Conservation (phyloP, 2,113 vertebrate species). For the Anarrhichthys ocellatus region DNA sequence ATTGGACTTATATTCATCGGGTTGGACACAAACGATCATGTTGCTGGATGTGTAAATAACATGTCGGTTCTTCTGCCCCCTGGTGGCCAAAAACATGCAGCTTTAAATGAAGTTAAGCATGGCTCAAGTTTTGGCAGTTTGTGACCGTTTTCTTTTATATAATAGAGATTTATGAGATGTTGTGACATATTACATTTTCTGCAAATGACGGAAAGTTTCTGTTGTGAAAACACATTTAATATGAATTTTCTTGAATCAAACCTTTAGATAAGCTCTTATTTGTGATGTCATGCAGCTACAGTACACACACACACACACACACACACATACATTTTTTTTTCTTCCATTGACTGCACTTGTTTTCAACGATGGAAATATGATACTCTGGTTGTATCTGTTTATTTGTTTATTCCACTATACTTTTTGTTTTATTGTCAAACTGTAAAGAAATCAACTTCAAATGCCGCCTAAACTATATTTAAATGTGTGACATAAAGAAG, state of each 20-base stretch:
- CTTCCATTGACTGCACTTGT: conserved; percentile 40
- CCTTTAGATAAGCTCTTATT: conserved; percentile 9
- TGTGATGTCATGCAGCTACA: conserved; percentile 23
- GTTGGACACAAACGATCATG: background rate
- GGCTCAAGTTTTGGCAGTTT: background rate
- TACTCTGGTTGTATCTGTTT: background rate
- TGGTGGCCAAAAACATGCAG: conserved; percentile 27
- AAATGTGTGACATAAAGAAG: background rate
- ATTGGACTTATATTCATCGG: background rate
- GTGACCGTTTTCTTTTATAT: background rate
- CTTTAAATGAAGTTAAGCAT: conserved; percentile 30
- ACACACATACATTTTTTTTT: background rate
- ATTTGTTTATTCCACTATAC: conserved; percentile 6
- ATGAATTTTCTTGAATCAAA: background rate
- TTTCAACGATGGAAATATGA: conserved; percentile 37
- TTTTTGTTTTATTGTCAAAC: conserved; percentile 8
- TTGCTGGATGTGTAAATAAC: background rate
- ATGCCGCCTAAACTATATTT: background rate
- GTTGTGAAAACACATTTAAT: background rate
- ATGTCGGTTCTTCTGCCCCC: conserved; percentile 20
- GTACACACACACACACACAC: background rate
- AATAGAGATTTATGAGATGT: background rate
- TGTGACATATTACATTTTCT: conserved; percentile 4
- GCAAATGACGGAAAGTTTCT: background rate
- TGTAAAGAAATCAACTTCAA: conserved; percentile 28